Evolutionary conservation across 2,113 vertebrate species (phyloP).

Genomic region (Zosterops lateralis): DNA sequence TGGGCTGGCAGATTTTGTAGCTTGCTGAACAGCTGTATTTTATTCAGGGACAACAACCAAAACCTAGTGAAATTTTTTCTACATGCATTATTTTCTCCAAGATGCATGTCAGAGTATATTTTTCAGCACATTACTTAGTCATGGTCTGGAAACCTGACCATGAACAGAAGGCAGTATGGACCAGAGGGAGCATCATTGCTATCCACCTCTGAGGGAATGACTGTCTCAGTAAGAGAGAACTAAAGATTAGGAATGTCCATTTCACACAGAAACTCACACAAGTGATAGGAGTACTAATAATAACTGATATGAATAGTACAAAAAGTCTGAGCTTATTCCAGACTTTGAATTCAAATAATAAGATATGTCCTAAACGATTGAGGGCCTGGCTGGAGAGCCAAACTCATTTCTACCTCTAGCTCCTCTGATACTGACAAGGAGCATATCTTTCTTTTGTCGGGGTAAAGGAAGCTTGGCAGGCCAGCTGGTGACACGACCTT

Average conservation of each 20-base stretch:
- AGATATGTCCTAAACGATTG: not conserved
- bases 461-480: not conserved
- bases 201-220: constrained; percentile 17
- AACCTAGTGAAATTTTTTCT: not conserved
- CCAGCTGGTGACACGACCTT: not conserved
- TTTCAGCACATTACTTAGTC: not conserved
- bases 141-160: constrained; percentile 42
- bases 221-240: constrained; percentile 31
- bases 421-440: not conserved
- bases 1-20: not conserved
- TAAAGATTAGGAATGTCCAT: constrained; percentile 25
- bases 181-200: not conserved
- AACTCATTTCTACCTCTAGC: not conserved
- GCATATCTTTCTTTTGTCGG: not conserved
- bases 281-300: not conserved
- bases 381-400: constrained; percentile 3
- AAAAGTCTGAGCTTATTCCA: not conserved
- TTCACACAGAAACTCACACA: not conserved
- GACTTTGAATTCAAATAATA: not conserved
- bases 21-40: not conserved
- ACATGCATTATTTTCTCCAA: constrained; percentile 16
- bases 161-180: constrained; percentile 1
- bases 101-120: constrained; percentile 33
- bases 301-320: not conserved
- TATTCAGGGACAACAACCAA: not conserved